phyloP scores from a whole-genome alignment of 2,113 vertebrate species.

The Clarias batrachus region DNA sequence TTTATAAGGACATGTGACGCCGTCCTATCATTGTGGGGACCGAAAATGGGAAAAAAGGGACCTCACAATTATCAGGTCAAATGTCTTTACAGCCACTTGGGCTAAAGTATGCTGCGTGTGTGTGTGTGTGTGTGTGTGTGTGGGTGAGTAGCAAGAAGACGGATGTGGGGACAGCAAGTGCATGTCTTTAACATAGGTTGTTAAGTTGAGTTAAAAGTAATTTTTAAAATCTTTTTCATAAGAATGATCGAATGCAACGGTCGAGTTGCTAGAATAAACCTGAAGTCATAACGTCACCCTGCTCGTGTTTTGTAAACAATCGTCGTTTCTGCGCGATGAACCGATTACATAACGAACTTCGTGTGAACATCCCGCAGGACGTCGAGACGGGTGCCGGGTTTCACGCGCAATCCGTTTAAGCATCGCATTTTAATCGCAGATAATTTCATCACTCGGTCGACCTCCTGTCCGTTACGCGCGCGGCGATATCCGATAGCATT shows the following conservation, averaged over 20 bases:
- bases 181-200: not conserved
- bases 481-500: not conserved
- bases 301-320: not conserved
- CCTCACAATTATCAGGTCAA: not conserved
- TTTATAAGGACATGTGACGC: not conserved
- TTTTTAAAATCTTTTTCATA: too few relatives aligned
- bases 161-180: not conserved
- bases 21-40: not conserved
- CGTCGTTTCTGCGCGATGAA: not conserved
- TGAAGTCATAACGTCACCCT: not conserved
- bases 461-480: not conserved
- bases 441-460: not conserved
- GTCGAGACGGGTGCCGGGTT: not conserved
- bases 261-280: too few relatives aligned
- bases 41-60: not conserved
- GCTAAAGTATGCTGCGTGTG: too few relatives aligned
- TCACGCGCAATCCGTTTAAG: not conserved
- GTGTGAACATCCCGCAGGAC: not conserved
- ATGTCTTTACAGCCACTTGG: not conserved
- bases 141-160: too few relatives aligned
- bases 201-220: not conserved
- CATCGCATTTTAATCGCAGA: not conserved
- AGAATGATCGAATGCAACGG: too few relatives aligned
- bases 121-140: too few relatives aligned
- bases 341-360: not conserved